Conservation (phyloP, 2,113 vertebrate genomes). For the Trachemys scripta region DNA sequence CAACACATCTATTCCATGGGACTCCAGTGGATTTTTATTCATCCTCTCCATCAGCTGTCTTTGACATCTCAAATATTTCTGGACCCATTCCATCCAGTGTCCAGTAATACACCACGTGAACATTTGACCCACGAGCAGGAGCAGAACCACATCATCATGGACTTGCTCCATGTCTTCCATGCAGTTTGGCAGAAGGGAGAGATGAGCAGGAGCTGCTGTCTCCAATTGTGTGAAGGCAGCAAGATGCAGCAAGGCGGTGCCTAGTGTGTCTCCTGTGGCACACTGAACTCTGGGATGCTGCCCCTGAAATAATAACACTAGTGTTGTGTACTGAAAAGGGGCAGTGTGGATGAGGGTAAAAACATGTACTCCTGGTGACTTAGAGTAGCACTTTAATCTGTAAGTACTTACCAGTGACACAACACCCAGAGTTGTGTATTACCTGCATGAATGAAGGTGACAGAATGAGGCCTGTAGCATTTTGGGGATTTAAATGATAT, state of each 20-base stretch:
- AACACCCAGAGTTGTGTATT: not conserved
- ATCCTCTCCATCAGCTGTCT: not conserved
- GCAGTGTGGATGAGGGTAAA: no score
- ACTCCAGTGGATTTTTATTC: not conserved
- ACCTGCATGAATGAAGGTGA: not conserved
- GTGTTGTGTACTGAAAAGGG: no score
- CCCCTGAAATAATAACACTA: no score
- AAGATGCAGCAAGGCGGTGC: no score
- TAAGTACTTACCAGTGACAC: not conserved
- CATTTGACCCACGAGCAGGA: not conserved
- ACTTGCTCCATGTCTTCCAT: no score
- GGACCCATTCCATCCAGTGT: not conserved
- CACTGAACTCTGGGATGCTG: no score
- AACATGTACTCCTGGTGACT: not conserved
- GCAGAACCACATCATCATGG: not conserved
- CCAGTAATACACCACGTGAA: not conserved
- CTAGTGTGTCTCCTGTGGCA: no score
- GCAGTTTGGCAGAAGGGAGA: no score
- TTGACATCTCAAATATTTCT: not conserved
- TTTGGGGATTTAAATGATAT: not conserved
- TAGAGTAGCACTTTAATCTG: constrained; percentile 6
- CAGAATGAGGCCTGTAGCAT: not conserved
- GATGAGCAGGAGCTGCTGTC: no score
- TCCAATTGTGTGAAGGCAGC: no score
- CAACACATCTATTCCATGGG: not conserved